Evolutionary conservation across 2,113 vertebrate species (phyloP), one percentile per base, ranked within the genome.

Genomic region (Tragelaphus scriptus): DNA sequence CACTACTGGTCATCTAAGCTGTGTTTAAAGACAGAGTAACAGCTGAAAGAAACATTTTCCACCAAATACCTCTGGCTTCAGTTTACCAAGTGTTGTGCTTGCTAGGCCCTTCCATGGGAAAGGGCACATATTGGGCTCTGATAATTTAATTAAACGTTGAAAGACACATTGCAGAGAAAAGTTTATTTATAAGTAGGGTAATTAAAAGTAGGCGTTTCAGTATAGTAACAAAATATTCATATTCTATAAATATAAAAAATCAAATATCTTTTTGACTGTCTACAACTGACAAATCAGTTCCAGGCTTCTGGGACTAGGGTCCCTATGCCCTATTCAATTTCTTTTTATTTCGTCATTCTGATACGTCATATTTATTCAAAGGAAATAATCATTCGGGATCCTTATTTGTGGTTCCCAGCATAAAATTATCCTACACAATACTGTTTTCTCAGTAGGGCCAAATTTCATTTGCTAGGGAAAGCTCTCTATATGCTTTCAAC

Each of bases 91-190:
- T 10, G 53, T 36, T 79, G 32, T 40, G 32, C 53, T 65, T 40
- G 9, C 11, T 11, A 81, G 51, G 7, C 9, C 55, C 7, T 44
- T 10, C 16, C 12, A 16, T 25, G 32, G 36, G 21, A 36, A 94
- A 85, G 26, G 79, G 7, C 40, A 88, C 40, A 59, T 21, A 59
- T 2, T 56, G 25, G 30, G 16, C 25, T 90, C 49, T 61, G 30
- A 17, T 86, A 16, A 97, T 95, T 88, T 68, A 51, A 53, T 86
- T 90, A 53, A 94, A 68, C 5, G n/a, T 1, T 61, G 40, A 75
- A 96, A 81, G 11, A 21, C 16, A 88, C 32, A 90, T 93, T 93
- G 88, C 40, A 92, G 77, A 86, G 55, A 92, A 77, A 89, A 93
- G 32, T 9, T n/a, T 49, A 85, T 75, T 96, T 47, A 80, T 49